Evolutionary conservation across 2,888 invertebrate genomes (phyloP).

Genomic region (Ophion costatus): DNA sequence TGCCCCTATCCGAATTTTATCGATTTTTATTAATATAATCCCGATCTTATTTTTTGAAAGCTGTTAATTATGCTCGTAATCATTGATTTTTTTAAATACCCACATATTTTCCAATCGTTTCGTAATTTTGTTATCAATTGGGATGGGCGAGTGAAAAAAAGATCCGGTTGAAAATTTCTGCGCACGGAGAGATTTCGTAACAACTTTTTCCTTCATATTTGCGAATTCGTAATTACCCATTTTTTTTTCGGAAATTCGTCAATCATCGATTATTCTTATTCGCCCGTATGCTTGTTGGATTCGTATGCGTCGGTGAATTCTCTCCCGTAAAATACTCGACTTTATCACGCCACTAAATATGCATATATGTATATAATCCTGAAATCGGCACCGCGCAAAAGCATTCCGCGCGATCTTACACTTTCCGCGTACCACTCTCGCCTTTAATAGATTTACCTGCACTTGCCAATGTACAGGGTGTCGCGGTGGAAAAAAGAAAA

Average conservation of each 20-base stretch:
- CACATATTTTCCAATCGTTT: background rate
- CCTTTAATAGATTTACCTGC: slow-evolving; percentile 13
- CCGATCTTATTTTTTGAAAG: background rate
- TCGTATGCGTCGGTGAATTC: background rate
- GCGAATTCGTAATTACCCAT: background rate
- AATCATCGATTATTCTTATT: background rate
- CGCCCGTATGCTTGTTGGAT: background rate
- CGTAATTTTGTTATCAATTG: background rate
- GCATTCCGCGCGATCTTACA: slow-evolving; percentile 55
- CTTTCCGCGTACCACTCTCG: slow-evolving; percentile 43
- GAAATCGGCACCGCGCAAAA: slow-evolving; percentile 58
- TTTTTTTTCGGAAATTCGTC: background rate
- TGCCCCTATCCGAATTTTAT: background rate
- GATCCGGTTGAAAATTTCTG: background rate
- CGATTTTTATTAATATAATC: background rate
- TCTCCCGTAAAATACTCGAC: slow-evolving; percentile 5
- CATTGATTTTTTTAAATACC: background rate
- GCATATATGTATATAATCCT: slow-evolving; percentile 24
- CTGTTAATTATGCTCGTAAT: background rate
- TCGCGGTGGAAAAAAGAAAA: background rate
- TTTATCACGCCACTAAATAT: slow-evolving; percentile 32
- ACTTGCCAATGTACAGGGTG: slow-evolving; percentile 12
- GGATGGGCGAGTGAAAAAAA: background rate
- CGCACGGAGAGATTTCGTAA: background rate
- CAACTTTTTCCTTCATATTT: background rate